Conservation (phyloP, 2,113 vertebrate genomes). For the Aegithalos caudatus region DNA sequence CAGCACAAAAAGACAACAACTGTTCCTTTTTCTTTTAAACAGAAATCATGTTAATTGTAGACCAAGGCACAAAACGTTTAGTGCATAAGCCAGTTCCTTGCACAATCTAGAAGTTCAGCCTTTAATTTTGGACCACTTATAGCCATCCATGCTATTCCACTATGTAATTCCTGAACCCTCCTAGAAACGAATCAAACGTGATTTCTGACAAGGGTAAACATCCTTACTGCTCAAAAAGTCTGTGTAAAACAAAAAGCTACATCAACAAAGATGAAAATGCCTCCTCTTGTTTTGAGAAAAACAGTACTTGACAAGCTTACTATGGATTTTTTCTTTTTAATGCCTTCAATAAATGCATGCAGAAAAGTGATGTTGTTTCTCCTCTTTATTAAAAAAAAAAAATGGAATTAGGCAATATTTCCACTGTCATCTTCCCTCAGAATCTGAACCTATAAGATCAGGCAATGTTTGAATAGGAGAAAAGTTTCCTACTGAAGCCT, state of each 20-base stretch:
- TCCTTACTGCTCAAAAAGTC: slow-evolving; percentile 47
- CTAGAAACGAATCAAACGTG: slow-evolving; percentile 60
- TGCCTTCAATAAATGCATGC: slow-evolving; percentile 60
- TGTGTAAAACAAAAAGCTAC: slow-evolving; percentile 53
- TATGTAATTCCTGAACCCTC: slow-evolving; percentile 59
- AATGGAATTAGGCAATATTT: slow-evolving; percentile 15
- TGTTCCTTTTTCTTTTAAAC: slow-evolving; percentile 64
- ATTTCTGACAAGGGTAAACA: slow-evolving; percentile 66
- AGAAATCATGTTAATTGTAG: slow-evolving; percentile 74
- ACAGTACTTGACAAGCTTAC: slow-evolving; percentile 46
- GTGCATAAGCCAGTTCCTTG: slow-evolving; percentile 78
- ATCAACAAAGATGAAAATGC: slow-evolving; percentile 71
- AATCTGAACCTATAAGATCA: slow-evolving; percentile 44
- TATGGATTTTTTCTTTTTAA: slow-evolving; percentile 18
- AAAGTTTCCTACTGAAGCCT: not conserved
- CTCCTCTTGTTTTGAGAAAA: slow-evolving; percentile 67
- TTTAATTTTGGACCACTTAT: slow-evolving; percentile 73
- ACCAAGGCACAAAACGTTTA: slow-evolving; percentile 84
- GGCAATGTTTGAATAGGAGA: not conserved
- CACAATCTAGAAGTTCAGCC: slow-evolving; percentile 62
- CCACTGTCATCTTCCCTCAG: slow-evolving; percentile 17
- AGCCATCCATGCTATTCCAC: slow-evolving; percentile 60
- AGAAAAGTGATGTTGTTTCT: slow-evolving; percentile 7
- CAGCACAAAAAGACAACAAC: slow-evolving; percentile 54
- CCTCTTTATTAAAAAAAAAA: not conserved